These are phyloP conservation scores for Planococcus citri DNA, from an alignment of 1,140 invertebrate species.

Conservation along the genomic window DNA sequence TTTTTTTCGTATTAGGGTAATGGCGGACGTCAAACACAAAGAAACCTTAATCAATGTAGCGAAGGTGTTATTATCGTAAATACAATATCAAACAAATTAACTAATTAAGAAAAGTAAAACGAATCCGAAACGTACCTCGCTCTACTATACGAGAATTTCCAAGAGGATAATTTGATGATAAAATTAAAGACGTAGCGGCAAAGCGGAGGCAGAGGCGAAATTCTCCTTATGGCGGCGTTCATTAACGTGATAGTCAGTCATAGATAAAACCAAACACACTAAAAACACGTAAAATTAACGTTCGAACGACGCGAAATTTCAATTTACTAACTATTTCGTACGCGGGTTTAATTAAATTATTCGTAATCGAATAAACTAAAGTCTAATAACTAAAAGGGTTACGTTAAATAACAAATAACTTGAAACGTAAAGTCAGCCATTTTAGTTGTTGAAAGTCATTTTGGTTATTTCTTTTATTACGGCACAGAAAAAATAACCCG, in stretches of 20 bases:
- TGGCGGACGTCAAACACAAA: constrained; percentile 8
- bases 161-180: constrained; percentile 15
- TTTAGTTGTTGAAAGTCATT: constrained; percentile 11
- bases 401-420: not conserved
- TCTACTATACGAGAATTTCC: not conserved
- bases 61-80: not conserved
- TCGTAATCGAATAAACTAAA: not conserved
- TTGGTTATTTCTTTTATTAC: not conserved
- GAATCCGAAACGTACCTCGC: not conserved
- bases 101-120: constrained; percentile 3
- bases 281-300: not conserved
- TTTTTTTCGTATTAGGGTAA: not conserved
- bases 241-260: constrained; percentile 6
- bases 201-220: constrained; percentile 18
- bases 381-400: not conserved
- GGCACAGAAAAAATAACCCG: not conserved
- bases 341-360: not conserved
- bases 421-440: not conserved
- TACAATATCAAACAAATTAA: not conserved
- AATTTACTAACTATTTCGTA: not conserved
- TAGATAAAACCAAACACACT: not conserved
- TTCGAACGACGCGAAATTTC: not conserved
- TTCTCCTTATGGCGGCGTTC: constrained; percentile 10
- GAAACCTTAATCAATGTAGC: not conserved
- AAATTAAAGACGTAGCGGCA: constrained; percentile 20